A percentile compares a stretch with the other conserved stretches of the same genome.
These are phyloP conservation scores for Chloebia gouldiae DNA, from an alignment of 2,113 vertebrate genomes.

Conservation along the genomic window DNA sequence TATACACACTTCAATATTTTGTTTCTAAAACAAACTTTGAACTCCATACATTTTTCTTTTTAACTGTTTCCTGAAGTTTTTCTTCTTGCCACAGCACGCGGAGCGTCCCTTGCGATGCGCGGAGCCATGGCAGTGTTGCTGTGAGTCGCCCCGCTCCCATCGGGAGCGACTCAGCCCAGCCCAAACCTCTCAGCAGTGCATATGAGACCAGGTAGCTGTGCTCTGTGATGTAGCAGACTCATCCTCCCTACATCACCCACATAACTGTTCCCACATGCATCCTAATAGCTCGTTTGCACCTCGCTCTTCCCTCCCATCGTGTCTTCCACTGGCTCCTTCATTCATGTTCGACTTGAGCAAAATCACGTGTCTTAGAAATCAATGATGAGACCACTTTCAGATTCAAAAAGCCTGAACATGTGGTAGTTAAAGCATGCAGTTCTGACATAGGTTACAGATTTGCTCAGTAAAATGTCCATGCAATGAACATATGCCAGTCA, in stretches of 20 bases:
- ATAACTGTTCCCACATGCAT: neutral
- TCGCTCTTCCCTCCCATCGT: neutral
- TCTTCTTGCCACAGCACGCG: constrained; percentile 88
- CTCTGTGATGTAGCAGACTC: neutral
- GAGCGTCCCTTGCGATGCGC: constrained; percentile 87
- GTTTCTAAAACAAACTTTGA: neutral
- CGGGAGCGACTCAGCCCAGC: constrained; percentile 79
- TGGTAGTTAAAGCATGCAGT: neutral
- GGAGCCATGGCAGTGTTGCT: constrained; percentile 84
- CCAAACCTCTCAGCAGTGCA: constrained; percentile 85
- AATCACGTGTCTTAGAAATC: neutral
- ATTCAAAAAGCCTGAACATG: neutral
- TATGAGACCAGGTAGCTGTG: constrained; percentile 92
- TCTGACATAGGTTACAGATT: neutral
- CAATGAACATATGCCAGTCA: neutral
- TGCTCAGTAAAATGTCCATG: neutral
- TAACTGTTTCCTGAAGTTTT: constrained; percentile 76
- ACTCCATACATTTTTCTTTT: neutral
- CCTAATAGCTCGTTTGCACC: neutral
- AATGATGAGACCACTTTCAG: neutral
- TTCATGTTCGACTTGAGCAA: neutral
- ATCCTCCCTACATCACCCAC: constrained; percentile 20
- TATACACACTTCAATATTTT: neutral
- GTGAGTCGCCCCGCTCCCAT: constrained; percentile 79
- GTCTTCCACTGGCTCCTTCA: neutral